phyloP scores from a whole-genome alignment of 1,140 invertebrate genomes.

The Pectinophora gossypiella region DNA sequence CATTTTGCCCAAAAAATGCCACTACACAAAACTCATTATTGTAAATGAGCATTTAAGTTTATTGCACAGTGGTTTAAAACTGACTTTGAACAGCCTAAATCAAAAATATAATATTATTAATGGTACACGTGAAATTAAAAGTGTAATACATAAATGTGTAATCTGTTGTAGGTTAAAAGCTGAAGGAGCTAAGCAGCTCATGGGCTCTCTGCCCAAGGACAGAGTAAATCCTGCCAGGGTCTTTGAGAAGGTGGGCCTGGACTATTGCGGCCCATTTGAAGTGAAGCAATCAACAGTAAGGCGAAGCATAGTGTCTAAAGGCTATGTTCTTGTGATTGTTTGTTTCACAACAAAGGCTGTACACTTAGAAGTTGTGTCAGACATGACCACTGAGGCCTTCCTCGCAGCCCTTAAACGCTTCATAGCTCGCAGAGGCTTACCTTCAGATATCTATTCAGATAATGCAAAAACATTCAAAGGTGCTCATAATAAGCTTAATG shows the following conservation, averaged over 20 bases:
- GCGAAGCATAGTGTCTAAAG: conserved; percentile 18
- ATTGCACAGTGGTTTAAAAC: conserved; percentile 28
- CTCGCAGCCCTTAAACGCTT: conserved; percentile 9
- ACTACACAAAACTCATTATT: conserved; percentile 26
- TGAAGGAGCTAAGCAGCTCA: conserved; percentile 17
- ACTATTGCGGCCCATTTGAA: conserved; percentile 55
- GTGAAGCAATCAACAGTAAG: conserved; percentile 19
- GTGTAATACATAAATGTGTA: conserved; percentile 25
- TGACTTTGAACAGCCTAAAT: conserved; percentile 13
- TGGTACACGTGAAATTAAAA: conserved; percentile 10
- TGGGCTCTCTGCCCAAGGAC: conserved; percentile 32
- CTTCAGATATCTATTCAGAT: conserved; percentile 5
- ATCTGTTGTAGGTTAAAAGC: conserved; percentile 23
- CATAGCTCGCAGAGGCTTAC: conserved; percentile 8
- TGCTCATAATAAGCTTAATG: conserved; percentile 6
- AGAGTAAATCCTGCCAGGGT: conserved; percentile 28
- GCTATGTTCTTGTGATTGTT: conserved; percentile 29
- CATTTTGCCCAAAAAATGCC: conserved; percentile 22
- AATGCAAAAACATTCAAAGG: conserved; percentile 8
- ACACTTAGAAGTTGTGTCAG: conserved; percentile 26
- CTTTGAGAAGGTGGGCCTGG: conserved; percentile 46
- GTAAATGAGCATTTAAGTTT: conserved; percentile 17
- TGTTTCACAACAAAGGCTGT: conserved; percentile 24
- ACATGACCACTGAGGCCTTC: conserved; percentile 17
- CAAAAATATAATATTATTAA: conserved; percentile 15